Conservation (phyloP, 2,797 vertebrate genomes). For the Sebastes trivittatus region DNA sequence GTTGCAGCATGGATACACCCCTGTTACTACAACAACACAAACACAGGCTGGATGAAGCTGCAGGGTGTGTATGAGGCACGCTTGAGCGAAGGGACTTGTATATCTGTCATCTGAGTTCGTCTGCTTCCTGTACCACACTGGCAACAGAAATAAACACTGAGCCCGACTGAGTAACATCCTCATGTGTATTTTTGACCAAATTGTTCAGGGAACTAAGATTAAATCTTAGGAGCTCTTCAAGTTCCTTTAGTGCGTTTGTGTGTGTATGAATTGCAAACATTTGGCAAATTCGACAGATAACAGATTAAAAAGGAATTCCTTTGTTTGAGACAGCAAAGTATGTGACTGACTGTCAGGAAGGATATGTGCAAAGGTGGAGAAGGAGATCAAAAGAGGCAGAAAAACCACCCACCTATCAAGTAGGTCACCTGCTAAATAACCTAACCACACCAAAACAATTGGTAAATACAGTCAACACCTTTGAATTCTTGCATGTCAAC, state of each 20-base stretch:
- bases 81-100: neutral
- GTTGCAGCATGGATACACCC: conserved; percentile 7
- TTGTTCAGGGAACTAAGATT: neutral
- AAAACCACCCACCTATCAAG: neutral
- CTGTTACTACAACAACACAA: conserved; percentile 34
- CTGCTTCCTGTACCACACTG: conserved; percentile 83
- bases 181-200: neutral
- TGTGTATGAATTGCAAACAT: neutral
- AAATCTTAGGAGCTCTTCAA: neutral
- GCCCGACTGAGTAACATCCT: neutral
- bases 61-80: neutral
- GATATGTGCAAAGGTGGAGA: neutral
- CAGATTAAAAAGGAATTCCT: neutral
- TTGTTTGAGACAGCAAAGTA: neutral
- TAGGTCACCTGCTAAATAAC: neutral
- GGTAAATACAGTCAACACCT: neutral
- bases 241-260: neutral
- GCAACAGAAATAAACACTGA: conserved; percentile 74
- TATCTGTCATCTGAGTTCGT: conserved; percentile 54
- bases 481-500: neutral
- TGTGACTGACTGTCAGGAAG: neutral
- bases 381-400: neutral
- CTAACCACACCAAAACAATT: neutral
- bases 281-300: neutral
- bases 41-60: conserved; percentile 2